phyloP scores from a whole-genome alignment of 2,797 vertebrate genomes.

The Corythornis leucogaster region DNA sequence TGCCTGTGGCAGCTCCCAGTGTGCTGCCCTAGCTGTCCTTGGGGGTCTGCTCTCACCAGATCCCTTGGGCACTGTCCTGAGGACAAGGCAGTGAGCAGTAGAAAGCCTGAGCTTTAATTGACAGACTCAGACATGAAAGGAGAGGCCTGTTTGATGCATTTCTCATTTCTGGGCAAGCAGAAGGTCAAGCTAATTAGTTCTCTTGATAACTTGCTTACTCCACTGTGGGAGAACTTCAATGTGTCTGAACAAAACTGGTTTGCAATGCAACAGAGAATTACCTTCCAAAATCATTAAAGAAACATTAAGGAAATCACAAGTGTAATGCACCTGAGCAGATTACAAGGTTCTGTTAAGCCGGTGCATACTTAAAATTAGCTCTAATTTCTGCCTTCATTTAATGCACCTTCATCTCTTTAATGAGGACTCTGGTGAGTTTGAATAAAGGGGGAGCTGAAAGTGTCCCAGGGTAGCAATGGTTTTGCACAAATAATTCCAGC shows the following conservation, averaged over 20 bases:
- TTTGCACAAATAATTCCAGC: not conserved
- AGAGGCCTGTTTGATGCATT: conserved; percentile 34
- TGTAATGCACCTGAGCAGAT: conserved; percentile 61
- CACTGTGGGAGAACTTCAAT: conserved; percentile 21
- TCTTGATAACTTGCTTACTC: conserved; percentile 47
- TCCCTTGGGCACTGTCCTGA: not conserved
- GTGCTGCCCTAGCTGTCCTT: not conserved
- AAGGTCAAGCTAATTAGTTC: conserved; percentile 66
- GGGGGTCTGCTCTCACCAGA: not conserved
- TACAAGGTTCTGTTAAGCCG: conserved; percentile 38
- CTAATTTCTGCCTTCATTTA: conserved; percentile 37
- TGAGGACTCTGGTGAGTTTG: conserved; percentile 40
- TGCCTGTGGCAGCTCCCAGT: not conserved
- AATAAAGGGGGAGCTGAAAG: not conserved
- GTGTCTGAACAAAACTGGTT: conserved; percentile 45
- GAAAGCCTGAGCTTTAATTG: conserved; percentile 24
- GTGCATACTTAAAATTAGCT: conserved; percentile 28
- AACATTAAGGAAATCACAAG: conserved; percentile 42
- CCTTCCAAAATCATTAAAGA: conserved; percentile 57
- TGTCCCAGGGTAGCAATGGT: not conserved
- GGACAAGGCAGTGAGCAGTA: not conserved
- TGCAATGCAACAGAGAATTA: conserved; percentile 52
- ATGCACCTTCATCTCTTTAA: conserved; percentile 20
- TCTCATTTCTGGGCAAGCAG: conserved; percentile 50
- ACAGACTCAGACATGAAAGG: conserved; percentile 24